Evolutionary conservation across 1,140 invertebrate genomes (phyloP).

Genomic region (Neoseiulus cucumeris): DNA sequence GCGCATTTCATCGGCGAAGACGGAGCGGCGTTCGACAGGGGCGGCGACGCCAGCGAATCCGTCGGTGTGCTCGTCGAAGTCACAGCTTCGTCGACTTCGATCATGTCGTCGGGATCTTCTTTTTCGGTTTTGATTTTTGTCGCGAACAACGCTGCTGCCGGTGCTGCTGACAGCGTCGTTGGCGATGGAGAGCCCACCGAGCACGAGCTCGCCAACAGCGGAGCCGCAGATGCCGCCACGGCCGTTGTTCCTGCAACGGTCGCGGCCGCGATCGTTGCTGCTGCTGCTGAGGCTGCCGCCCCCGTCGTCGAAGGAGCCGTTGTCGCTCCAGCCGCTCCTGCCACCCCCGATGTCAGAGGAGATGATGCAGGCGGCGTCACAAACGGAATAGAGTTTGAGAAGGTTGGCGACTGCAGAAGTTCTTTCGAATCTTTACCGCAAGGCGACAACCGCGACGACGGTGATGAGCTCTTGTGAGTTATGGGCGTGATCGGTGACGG

Average conservation of each 20-base stretch:
- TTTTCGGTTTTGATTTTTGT: background rate
- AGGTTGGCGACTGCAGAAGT: background rate
- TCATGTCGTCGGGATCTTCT: slow-evolving; percentile 42
- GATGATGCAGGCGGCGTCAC: no score
- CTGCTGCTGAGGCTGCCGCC: no score
- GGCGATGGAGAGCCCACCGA: no score
- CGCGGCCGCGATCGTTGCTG: no score
- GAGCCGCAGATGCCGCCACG: no score
- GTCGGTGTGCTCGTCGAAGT: slow-evolving; percentile 19
- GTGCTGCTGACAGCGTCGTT: no score
- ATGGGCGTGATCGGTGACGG: background rate
- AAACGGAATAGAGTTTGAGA: no score
- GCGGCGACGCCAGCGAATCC: background rate
- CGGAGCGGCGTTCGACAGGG: slow-evolving; percentile 19
- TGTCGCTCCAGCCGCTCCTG: no score
- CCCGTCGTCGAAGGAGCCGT: no score
- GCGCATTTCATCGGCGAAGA: slow-evolving; percentile 28
- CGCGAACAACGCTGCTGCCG: background rate
- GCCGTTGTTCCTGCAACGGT: no score
- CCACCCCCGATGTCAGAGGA: no score
- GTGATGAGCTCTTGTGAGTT: background rate
- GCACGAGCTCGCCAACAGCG: no score
- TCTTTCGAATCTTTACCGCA: background rate
- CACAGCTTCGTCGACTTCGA: slow-evolving; percentile 17
- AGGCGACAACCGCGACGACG: background rate